Percentiles rank a stretch among this genome's conserved stretches.
Evolutionary conservation across 2,888 invertebrate species (phyloP).

Genomic region (Pherbina coryleti): DNA sequence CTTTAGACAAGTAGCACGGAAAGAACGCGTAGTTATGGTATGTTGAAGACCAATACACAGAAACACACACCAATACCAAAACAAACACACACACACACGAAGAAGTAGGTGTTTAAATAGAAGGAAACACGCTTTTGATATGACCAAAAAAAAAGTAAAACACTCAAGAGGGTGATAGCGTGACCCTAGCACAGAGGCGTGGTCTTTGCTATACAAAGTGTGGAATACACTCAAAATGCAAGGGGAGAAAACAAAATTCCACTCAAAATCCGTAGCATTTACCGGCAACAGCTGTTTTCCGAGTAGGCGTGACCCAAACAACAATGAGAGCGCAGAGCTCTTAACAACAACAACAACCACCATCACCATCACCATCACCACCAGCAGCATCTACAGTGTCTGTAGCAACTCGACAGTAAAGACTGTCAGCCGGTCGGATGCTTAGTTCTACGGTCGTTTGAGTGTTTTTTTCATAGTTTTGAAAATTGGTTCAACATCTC

Average conservation of each 20-base stretch:
- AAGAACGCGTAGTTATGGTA: conserved; percentile 4
- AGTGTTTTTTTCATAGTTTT: background rate
- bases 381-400: conserved; percentile 7
- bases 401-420: background rate
- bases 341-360: background rate
- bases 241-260: too few species aligned
- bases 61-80: conserved; percentile 11
- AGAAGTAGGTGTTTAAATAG: too few species aligned
- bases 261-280: too few species aligned
- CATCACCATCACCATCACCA: background rate
- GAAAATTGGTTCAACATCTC: conserved; percentile 24
- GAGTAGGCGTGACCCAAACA: conserved; percentile 52
- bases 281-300: conserved; percentile 47
- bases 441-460: background rate
- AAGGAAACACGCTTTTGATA: background rate
- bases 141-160: background rate
- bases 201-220: background rate
- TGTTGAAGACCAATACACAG: background rate
- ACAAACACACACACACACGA: background rate
- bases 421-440: background rate
- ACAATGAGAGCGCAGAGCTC: conserved; percentile 23
- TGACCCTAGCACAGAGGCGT: background rate
- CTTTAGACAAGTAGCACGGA: conserved; percentile 57
- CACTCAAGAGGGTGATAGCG: background rate
- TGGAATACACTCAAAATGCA: too few species aligned